phyloP scores from a whole-genome alignment of 2,888 invertebrate genomes.

The Halocaridina rubra region DNA sequence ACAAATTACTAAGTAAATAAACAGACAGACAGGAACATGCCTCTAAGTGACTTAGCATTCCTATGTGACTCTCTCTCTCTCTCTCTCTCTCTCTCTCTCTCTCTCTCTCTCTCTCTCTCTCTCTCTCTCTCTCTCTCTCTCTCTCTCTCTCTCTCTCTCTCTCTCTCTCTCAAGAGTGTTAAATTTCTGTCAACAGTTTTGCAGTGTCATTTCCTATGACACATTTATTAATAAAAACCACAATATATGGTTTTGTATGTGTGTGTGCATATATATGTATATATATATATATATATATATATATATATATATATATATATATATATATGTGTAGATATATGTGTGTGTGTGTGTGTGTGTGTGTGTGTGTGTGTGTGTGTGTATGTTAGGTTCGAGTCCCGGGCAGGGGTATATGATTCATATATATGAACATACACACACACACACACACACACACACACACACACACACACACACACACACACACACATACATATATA shows the following conservation, averaged over 20 bases:
- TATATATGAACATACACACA: no score
- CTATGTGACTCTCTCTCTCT: conserved; percentile 21
- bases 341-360: not conserved
- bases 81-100: conserved; percentile 23
- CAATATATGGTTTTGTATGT: not conserved
- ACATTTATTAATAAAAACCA: not conserved
- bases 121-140: not conserved
- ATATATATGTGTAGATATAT: not conserved
- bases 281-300: not conserved
- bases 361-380: not conserved
- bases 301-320: not conserved
- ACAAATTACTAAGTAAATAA: no score
- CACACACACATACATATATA: not conserved
- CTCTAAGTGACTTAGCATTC: no score
- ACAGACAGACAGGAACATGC: no score
- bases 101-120: conserved; percentile 15
- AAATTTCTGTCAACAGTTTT: no score
- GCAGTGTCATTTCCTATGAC: no score
- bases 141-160: not conserved
- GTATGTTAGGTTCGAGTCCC: no score
- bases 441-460: no score
- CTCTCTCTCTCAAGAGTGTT: conserved; percentile 6
- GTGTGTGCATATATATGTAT: not conserved
- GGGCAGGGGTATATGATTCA: no score
- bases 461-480: not conserved